Evolutionary conservation across 2,113 vertebrate species (phyloP).

Genomic region (Cariama cristata): DNA sequence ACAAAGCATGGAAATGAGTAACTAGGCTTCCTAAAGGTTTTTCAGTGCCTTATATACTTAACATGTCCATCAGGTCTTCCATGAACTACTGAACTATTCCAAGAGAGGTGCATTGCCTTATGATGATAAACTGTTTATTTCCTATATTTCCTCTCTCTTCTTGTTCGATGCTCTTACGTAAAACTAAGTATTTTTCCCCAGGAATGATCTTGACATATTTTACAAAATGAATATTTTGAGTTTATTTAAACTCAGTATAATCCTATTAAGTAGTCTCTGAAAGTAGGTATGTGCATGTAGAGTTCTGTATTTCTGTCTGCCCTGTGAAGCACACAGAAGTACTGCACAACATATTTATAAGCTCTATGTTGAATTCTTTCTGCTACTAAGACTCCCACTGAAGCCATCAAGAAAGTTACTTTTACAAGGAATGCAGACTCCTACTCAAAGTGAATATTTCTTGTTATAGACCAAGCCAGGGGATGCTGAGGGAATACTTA

Average conservation of each 20-base stretch:
- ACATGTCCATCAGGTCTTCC: neutral
- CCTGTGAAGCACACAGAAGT: neutral
- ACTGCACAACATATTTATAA: neutral
- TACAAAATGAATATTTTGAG: neutral
- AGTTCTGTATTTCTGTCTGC: neutral
- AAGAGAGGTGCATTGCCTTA: neutral
- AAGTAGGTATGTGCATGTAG: neutral
- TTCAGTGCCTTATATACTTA: neutral
- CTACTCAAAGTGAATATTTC: constrained; percentile 41
- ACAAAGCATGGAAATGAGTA: neutral
- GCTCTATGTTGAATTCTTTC: neutral
- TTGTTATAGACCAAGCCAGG: neutral
- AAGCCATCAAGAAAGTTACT: constrained; percentile 29
- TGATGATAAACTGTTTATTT: neutral
- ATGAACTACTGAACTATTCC: neutral
- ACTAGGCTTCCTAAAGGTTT: neutral
- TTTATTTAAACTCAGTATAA: neutral
- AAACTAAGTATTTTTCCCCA: neutral
- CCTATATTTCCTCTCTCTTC: neutral
- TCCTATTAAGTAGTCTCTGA: neutral
- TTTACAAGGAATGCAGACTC: constrained; percentile 10
- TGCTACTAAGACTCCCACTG: neutral
- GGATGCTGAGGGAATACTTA: neutral
- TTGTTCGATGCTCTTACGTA: neutral
- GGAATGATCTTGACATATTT: neutral